A percentile compares a stretch with the other conserved stretches of the same genome.
Conservation (phyloP, 1,140 invertebrate species). For the Euura saliciscinereae region DNA sequence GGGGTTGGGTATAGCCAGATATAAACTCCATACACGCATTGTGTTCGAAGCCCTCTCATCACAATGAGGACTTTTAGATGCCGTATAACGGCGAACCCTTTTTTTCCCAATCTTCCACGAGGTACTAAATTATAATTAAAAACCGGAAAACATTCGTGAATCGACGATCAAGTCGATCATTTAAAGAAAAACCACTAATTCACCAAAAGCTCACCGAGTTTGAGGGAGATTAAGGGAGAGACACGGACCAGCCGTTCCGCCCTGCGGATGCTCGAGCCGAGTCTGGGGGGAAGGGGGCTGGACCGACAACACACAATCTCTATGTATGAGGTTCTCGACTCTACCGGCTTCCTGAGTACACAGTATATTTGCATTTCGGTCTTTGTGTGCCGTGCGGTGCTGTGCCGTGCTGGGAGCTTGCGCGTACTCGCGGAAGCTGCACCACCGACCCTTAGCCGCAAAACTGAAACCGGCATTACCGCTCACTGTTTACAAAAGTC, state of each 20-base stretch:
- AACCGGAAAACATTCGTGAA: not conserved
- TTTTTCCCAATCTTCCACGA: not conserved
- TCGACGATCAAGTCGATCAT: no score
- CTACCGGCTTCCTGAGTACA: conserved; percentile 58
- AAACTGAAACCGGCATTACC: conserved; percentile 1
- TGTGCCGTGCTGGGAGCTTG: conserved; percentile 28
- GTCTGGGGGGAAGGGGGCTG: not conserved
- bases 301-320: conserved; percentile 53
- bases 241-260: conserved; percentile 1
- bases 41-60: not conserved
- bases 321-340: conserved; percentile 55
- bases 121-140: not conserved
- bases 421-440: conserved; percentile 30
- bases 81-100: not conserved
- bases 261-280: conserved; percentile 9
- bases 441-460: not conserved
- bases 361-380: conserved; percentile 59
- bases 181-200: not conserved
- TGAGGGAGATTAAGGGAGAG: conserved; percentile 12
- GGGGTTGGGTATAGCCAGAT: not conserved
- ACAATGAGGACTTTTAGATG: not conserved
- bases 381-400: conserved; percentile 50
- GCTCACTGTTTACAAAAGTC: conserved; percentile 5
- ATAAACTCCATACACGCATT: not conserved
- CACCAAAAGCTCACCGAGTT: conserved; percentile 3